Evolutionary conservation across 2,797 vertebrate genomes (phyloP).

Genomic region (Parauchenoglanis punctatus): DNA sequence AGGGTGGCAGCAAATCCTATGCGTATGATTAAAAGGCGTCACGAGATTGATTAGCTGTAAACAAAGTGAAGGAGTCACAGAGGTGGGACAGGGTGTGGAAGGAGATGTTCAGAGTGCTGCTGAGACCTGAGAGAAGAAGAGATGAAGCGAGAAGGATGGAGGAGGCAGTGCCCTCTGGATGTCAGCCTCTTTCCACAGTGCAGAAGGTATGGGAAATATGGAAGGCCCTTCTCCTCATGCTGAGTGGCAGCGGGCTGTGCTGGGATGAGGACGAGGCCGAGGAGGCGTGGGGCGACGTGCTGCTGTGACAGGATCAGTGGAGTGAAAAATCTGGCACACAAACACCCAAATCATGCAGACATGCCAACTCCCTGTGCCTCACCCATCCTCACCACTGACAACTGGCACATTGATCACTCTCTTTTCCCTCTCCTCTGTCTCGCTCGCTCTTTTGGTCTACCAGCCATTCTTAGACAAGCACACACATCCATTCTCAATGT

Average conservation of each 20-base stretch:
- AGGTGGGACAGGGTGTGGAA: constrained; percentile 69
- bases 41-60: constrained; percentile 89
- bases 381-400: constrained; percentile 31
- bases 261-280: constrained; percentile 27
- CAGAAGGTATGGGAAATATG: constrained; percentile 48
- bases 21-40: constrained; percentile 73
- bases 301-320: constrained; percentile 50
- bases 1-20: constrained; percentile 25
- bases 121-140: constrained; percentile 66
- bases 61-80: constrained; percentile 72
- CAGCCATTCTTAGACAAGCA: constrained; percentile 11
- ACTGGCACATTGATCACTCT: constrained; percentile 36
- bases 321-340: constrained; percentile 51
- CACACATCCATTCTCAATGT: constrained; percentile 24
- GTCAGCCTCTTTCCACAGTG: constrained; percentile 62
- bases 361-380: constrained; percentile 41
- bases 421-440: neutral
- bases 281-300: neutral
- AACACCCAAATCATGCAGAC: constrained; percentile 45
- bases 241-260: constrained; percentile 32
- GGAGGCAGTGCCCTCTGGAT: constrained; percentile 57
- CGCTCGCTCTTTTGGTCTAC: neutral
- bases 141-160: constrained; percentile 39
- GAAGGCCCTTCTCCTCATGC: constrained; percentile 16
- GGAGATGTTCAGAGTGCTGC: constrained; percentile 74